Evolutionary conservation across 2,888 invertebrate genomes (phyloP).

Genomic region (Rhopalosiphum nymphaeae): DNA sequence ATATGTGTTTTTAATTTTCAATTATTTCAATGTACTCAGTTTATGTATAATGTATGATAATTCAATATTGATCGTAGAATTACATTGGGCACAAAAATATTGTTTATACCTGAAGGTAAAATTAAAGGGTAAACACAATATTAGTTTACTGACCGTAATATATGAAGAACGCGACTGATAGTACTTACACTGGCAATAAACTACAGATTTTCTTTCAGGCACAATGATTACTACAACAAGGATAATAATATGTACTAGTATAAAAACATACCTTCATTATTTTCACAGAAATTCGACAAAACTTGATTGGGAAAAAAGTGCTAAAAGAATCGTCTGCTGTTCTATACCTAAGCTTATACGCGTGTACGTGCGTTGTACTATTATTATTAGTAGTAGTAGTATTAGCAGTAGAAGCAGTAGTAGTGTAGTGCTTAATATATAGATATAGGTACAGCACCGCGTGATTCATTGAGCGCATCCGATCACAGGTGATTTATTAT

Average conservation of each 20-base stretch:
- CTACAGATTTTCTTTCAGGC: background rate
- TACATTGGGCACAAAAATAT: background rate
- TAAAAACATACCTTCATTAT: background rate
- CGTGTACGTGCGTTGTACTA: background rate
- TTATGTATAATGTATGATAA: too few relatives aligned
- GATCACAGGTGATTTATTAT: constrained; percentile 41
- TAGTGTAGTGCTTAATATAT: background rate
- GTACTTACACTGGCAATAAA: background rate
- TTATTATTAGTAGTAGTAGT: background rate
- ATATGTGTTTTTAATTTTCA: background rate
- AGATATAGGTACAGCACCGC: background rate
- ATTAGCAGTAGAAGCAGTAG: background rate
- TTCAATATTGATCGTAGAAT: background rate
- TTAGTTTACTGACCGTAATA: too few relatives aligned
- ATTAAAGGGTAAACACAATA: too few relatives aligned
- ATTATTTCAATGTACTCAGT: background rate
- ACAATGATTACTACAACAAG: background rate
- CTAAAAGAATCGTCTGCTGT: background rate
- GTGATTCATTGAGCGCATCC: constrained; percentile 36
- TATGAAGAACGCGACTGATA: too few relatives aligned
- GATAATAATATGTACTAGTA: too few relatives aligned
- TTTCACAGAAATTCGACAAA: background rate
- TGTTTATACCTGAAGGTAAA: too few relatives aligned
- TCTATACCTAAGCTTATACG: background rate
- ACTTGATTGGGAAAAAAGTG: background rate